Percentiles rank a stretch among this genome's conserved stretches.
Evolutionary conservation across 2,113 vertebrate genomes (phyloP).

Genomic region (Rattus norvegicus): DNA sequence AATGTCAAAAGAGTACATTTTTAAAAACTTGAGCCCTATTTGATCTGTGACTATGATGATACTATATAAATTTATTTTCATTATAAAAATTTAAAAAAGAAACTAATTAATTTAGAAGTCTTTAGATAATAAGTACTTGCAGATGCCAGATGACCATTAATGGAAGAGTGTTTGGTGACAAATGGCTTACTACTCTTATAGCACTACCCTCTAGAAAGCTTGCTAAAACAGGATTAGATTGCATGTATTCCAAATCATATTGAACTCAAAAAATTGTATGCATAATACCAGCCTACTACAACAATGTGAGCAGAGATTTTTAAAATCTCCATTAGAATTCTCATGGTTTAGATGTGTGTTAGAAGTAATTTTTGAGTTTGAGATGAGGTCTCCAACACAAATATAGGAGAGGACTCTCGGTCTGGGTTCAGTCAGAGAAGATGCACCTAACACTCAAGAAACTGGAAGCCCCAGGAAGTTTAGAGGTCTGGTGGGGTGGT

Average conservation of each 20-base stretch:
- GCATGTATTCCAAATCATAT: neutral
- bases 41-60: neutral
- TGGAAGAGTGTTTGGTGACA: neutral
- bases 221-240: neutral
- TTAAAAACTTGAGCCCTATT: neutral
- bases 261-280: constrained; percentile 74
- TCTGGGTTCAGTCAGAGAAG: too few relatives aligned
- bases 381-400: too few relatives aligned
- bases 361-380: constrained; percentile 52
- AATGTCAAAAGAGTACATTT: neutral
- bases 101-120: neutral
- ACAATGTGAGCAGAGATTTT: constrained; percentile 78
- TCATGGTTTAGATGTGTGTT: constrained; percentile 74
- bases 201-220: constrained; percentile 28
- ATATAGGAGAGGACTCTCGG: too few relatives aligned
- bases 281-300: constrained; percentile 77
- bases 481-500: too few relatives aligned
- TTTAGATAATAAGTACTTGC: neutral
- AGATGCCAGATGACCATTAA: constrained; percentile 52
- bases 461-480: too few relatives aligned
- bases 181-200: neutral
- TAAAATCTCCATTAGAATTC: constrained; percentile 80
- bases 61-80: too few relatives aligned
- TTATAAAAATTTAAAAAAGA: neutral
- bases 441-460: too few relatives aligned